These are phyloP conservation scores for Panthera uncia DNA, from an alignment of 2,113 vertebrate species.

Conservation along the genomic window DNA sequence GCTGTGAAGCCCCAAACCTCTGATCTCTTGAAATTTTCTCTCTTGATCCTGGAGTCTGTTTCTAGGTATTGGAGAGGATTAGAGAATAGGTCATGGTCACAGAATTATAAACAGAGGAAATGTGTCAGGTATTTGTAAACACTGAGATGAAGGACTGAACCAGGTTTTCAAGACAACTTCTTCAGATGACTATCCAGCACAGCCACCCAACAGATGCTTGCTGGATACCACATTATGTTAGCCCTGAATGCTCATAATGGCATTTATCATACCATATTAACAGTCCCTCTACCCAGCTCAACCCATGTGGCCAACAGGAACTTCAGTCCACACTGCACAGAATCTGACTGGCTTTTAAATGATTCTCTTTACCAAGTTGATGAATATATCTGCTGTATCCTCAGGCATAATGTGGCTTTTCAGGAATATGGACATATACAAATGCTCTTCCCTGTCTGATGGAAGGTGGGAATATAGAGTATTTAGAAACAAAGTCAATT, in stretches of 20 bases:
- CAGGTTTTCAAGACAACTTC: slow-evolving; percentile 44
- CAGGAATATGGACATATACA: not conserved
- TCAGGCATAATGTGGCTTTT: not conserved
- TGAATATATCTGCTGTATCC: not conserved
- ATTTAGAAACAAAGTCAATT: slow-evolving; percentile 21
- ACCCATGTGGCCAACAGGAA: slow-evolving; percentile 49
- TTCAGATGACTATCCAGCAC: slow-evolving; percentile 54
- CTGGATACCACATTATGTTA: slow-evolving; percentile 14
- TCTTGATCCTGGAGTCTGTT: slow-evolving; percentile 77
- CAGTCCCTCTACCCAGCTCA: slow-evolving; percentile 60
- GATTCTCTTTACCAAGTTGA: not conserved
- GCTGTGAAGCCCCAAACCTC: slow-evolving; percentile 65
- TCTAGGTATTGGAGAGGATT: slow-evolving; percentile 71
- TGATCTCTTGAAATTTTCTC: slow-evolving; percentile 64
- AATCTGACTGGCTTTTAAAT: not conserved
- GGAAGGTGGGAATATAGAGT: not conserved
- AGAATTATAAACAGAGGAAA: slow-evolving; percentile 77
- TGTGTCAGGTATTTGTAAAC: slow-evolving; percentile 64
- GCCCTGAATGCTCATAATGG: slow-evolving; percentile 41
- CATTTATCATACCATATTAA: slow-evolving; percentile 59
- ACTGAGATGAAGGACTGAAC: slow-evolving; percentile 66
- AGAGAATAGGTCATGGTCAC: slow-evolving; percentile 68
- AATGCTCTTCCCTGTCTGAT: not conserved
- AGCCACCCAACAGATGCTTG: not conserved
- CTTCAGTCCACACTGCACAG: slow-evolving; percentile 26